These are phyloP conservation scores for Periophthalmus magnuspinnatus DNA, from an alignment of 2,797 vertebrate genomes.

Conservation along the genomic window DNA sequence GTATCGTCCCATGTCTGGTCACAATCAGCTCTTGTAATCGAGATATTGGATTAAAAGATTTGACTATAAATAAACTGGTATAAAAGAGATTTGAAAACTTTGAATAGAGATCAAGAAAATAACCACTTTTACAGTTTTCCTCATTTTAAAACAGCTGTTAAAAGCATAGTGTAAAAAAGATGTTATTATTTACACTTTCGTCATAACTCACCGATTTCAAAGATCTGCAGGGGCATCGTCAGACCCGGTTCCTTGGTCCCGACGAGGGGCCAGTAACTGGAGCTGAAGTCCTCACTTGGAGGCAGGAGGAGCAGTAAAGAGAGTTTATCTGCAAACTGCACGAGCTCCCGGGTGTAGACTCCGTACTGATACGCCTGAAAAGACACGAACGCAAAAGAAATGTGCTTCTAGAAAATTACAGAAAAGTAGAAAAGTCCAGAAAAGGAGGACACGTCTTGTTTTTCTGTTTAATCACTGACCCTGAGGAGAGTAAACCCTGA, in stretches of 20 bases:
- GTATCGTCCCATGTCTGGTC: too few species aligned
- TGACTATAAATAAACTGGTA: background rate
- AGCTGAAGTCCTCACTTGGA: constrained; percentile 81
- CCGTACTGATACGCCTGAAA: constrained; percentile 77
- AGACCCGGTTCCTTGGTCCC: constrained; percentile 69
- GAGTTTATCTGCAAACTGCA: constrained; percentile 76
- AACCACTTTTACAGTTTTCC: too few species aligned
- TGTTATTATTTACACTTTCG: background rate
- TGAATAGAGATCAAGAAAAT: too few species aligned
- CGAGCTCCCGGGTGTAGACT: constrained; percentile 77
- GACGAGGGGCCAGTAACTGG: constrained; percentile 72
- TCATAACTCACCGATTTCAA: constrained; percentile 72
- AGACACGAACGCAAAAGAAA: background rate
- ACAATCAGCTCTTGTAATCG: background rate
- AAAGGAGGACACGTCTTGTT: too few species aligned
- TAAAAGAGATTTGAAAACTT: background rate
- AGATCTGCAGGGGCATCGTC: constrained; percentile 80
- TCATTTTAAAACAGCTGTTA: background rate
- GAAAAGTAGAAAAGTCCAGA: background rate
- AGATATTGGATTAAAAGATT: background rate
- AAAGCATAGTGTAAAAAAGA: background rate
- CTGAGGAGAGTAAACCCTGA: background rate
- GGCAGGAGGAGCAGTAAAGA: constrained; percentile 79
- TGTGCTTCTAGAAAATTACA: background rate
- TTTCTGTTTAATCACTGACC: background rate